phyloP scores from a whole-genome alignment of 2,888 invertebrate species.

The Orthonevra nobilis region DNA sequence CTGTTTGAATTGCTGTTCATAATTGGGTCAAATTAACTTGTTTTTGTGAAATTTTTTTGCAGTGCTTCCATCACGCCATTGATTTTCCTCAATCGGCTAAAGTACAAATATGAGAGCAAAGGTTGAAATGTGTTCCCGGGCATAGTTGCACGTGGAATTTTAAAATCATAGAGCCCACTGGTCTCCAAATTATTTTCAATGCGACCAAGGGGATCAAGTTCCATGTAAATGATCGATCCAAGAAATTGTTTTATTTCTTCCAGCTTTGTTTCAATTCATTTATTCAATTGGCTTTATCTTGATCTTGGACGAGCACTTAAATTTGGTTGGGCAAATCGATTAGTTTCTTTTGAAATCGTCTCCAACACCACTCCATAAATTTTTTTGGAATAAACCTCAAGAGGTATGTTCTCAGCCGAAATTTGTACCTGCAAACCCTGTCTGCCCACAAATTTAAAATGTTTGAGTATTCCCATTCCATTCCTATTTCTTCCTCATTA shows the following conservation, averaged over 20 bases:
- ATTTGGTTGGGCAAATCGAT: neutral
- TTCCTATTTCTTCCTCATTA: neutral
- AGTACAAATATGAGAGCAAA: slow-evolving; percentile 35
- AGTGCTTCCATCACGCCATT: neutral
- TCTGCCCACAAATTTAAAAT: neutral
- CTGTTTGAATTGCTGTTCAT: too few species aligned
- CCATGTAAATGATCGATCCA: neutral
- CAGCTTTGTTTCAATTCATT: neutral
- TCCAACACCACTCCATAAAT: neutral
- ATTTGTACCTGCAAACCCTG: neutral
- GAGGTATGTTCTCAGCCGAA: neutral
- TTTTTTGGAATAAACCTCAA: neutral
- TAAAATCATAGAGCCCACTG: too few species aligned
- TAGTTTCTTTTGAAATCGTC: neutral
- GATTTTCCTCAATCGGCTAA: neutral
- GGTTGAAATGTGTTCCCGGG: slow-evolving; percentile 69
- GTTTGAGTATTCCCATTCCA: neutral
- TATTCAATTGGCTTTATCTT: too few species aligned
- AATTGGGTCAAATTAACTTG: too few species aligned
- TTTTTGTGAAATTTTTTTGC: too few species aligned
- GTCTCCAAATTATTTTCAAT: too few species aligned
- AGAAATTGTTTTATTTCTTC: neutral
- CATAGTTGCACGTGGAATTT: too few species aligned
- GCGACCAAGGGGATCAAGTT: too few species aligned
- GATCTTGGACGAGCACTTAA: too few species aligned